Conservation (phyloP, 1,140 invertebrate genomes). For the Drosophila biarmipes region DNA sequence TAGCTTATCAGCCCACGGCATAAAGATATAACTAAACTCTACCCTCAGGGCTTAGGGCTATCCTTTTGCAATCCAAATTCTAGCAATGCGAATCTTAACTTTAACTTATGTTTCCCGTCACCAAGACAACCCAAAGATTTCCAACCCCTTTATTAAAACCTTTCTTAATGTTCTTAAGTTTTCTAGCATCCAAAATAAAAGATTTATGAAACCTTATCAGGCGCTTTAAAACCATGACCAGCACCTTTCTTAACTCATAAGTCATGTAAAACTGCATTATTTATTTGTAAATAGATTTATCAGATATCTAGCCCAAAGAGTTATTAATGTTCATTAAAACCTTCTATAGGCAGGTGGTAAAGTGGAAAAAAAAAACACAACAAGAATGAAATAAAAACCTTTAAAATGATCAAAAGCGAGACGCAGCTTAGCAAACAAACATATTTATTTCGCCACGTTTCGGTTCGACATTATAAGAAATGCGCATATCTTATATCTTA, state of each 20-base stretch:
- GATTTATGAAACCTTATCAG: too few relatives aligned
- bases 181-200: too few relatives aligned
- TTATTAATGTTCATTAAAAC: not conserved
- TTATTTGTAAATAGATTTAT: not conserved
- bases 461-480: conserved; percentile 71
- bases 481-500: conserved; percentile 80
- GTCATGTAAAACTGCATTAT: too few relatives aligned
- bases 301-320: not conserved
- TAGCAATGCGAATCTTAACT: not conserved
- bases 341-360: not conserved
- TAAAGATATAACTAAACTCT: conserved; percentile 4
- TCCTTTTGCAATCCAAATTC: not conserved
- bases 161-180: too few relatives aligned
- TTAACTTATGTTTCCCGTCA: too few relatives aligned
- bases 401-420: conserved; percentile 57
- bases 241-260: too few relatives aligned
- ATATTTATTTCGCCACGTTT: conserved; percentile 51
- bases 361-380: not conserved
- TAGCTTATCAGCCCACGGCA: conserved; percentile 22
- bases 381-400: conserved; percentile 14
- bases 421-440: conserved; percentile 75
- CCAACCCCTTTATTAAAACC: not conserved
- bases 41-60: not conserved
- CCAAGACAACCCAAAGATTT: not conserved
- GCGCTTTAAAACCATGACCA: too few relatives aligned